Percentiles rank a stretch among this genome's conserved stretches.
Conservation (phyloP, 2,113 vertebrate genomes). For the Callipepla californica region DNA sequence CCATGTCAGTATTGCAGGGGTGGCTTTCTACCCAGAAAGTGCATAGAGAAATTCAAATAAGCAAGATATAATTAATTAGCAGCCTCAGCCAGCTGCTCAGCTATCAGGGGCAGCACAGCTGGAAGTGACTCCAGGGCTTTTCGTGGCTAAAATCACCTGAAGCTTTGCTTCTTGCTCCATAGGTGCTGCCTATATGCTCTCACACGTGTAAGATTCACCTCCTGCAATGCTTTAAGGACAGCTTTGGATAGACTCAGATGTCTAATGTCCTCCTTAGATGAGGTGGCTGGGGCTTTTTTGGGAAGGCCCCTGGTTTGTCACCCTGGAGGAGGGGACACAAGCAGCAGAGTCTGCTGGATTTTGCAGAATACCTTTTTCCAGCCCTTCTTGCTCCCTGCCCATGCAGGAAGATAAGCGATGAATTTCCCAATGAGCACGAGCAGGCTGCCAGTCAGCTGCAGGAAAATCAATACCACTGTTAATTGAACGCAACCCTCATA, state of each 20-base stretch:
- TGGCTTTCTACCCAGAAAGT: not conserved
- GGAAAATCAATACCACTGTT: conserved; percentile 53
- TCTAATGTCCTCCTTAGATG: not conserved
- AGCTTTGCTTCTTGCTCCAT: not conserved
- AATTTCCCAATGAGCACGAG: conserved; percentile 14
- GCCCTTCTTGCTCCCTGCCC: not conserved
- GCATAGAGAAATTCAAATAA: not conserved
- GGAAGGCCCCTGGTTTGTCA: not conserved
- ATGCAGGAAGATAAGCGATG: conserved; percentile 6
- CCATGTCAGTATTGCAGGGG: not conserved
- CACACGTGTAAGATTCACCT: not conserved
- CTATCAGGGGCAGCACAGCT: not conserved
- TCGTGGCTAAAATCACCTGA: not conserved
- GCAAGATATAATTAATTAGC: not conserved
- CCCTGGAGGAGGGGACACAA: rapidly evolving
- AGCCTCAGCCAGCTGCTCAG: not conserved
- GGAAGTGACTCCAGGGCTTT: not conserved
- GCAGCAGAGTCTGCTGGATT: not conserved
- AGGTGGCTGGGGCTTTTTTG: not conserved
- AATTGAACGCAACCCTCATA: conserved; percentile 70
- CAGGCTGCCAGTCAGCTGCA: conserved; percentile 55
- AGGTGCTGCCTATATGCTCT: not conserved
- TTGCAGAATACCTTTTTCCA: not conserved
- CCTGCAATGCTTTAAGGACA: not conserved
- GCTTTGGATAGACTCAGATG: not conserved